These are phyloP conservation scores for Arge pagana DNA, from an alignment of 2,888 invertebrate species.

Conservation along the genomic window DNA sequence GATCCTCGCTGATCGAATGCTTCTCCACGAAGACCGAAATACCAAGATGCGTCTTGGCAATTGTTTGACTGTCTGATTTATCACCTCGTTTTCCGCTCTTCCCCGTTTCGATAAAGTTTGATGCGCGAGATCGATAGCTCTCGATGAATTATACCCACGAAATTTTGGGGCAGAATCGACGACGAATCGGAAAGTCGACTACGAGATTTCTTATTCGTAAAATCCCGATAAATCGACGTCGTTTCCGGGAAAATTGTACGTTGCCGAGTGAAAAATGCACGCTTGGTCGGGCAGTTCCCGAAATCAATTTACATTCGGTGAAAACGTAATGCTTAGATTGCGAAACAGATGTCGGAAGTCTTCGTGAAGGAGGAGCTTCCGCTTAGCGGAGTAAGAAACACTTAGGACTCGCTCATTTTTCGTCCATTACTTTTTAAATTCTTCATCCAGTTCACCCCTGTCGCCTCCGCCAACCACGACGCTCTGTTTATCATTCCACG, in stretches of 20 bases:
- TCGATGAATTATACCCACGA: no score
- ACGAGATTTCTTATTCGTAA: no score
- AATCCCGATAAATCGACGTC: no score
- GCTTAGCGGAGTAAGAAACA: constrained; percentile 17
- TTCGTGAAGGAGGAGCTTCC: constrained; percentile 13
- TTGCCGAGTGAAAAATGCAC: no score
- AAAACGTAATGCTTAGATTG: constrained; percentile 18
- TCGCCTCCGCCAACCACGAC: neutral
- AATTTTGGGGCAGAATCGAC: no score
- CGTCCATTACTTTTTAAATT: constrained; percentile 16
- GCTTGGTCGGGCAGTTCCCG: no score
- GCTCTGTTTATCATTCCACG: constrained; percentile 20
- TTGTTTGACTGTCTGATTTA: constrained; percentile 16
- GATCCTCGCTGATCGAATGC: no score
- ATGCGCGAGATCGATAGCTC: neutral
- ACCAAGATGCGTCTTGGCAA: constrained; percentile 11
- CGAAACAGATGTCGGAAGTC: constrained; percentile 20
- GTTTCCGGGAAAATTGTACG: no score
- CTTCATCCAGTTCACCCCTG: neutral
- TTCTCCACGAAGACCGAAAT: no score
- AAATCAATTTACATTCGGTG: no score
- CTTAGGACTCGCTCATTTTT: constrained; percentile 11
- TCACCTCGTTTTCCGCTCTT: neutral
- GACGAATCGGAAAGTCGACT: no score
- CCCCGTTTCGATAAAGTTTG: neutral